A percentile compares a stretch with the other conserved stretches of the same genome.
Evolutionary conservation across 2,888 invertebrate genomes (phyloP).

Genomic region (Mythimna ferrago): DNA sequence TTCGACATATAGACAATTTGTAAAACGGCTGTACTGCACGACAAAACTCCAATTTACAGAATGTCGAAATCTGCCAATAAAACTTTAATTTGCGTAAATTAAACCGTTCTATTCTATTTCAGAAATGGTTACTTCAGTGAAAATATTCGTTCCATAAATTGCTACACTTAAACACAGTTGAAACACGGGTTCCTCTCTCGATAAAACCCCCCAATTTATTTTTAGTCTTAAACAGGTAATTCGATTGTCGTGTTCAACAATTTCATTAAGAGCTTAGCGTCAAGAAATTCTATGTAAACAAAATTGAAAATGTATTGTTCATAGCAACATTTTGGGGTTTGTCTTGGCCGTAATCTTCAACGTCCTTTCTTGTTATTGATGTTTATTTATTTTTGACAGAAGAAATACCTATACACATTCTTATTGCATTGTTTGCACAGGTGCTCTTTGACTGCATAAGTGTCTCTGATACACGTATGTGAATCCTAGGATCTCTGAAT

Average conservation of each 20-base stretch:
- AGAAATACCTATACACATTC: too few species aligned
- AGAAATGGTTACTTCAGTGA: conserved; percentile 4
- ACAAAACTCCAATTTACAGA: neutral
- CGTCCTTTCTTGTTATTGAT: neutral
- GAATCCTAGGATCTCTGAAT: too few species aligned
- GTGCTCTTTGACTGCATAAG: too few species aligned
- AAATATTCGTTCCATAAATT: conserved; percentile 2
- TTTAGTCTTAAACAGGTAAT: conserved; percentile 26
- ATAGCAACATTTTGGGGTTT: neutral
- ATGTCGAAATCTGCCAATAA: neutral
- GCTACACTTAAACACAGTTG: conserved; percentile 6
- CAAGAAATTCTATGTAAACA: neutral
- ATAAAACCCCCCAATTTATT: conserved; percentile 26
- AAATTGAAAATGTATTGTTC: conserved; percentile 7
- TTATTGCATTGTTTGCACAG: too few species aligned
- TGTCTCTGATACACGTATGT: too few species aligned
- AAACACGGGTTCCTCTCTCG: conserved; percentile 12
- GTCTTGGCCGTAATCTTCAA: neutral
- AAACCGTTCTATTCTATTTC: conserved; percentile 1
- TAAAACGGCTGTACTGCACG: neutral
- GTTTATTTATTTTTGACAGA: neutral
- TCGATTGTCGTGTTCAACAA: conserved; percentile 14
- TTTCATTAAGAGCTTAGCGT: conserved; percentile 3
- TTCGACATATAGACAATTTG: neutral
- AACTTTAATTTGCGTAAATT: conserved; percentile 2